Percentiles rank a stretch among this genome's conserved stretches.
Evolutionary conservation across 1,140 invertebrate species (phyloP).

Genomic region (Formica exsecta): DNA sequence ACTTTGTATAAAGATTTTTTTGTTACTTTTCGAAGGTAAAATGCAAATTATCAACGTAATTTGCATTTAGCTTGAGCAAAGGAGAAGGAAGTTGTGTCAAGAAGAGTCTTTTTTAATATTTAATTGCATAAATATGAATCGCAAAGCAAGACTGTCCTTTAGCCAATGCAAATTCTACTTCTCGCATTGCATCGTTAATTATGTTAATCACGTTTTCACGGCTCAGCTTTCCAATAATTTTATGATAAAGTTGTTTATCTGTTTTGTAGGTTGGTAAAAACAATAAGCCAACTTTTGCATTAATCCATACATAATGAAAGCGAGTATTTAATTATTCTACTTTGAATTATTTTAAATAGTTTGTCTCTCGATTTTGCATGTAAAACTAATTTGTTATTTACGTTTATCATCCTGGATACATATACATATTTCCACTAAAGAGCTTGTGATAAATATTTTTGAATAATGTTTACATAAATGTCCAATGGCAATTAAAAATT

Average conservation of each 20-base stretch:
- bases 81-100: conserved; percentile 19
- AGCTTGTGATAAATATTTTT: not conserved
- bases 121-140: conserved; percentile 35
- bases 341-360: not conserved
- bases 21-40: conserved; percentile 1
- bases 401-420: not conserved
- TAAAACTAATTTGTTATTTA: conserved; percentile 43
- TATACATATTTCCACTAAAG: not conserved
- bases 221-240: conserved; percentile 24
- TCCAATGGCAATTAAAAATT: conserved; percentile 2
- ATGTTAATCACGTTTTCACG: conserved; percentile 47
- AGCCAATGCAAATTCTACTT: conserved; percentile 6
- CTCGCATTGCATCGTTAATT: conserved; percentile 47
- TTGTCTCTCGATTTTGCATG: not conserved
- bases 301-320: conserved; percentile 34
- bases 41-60: conserved; percentile 27
- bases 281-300: conserved; percentile 34
- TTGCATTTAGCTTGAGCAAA: conserved; percentile 31
- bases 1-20: conserved; percentile 3
- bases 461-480: not conserved
- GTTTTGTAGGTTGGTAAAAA: conserved; percentile 1
- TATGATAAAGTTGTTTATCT: conserved; percentile 1
- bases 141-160: conserved; percentile 24
- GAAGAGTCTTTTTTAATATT: conserved; percentile 43
- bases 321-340: conserved; percentile 38